Base-by-base conservation (phyloP, 2,888 invertebrate species). In the Diaperis boleti region DNA sequence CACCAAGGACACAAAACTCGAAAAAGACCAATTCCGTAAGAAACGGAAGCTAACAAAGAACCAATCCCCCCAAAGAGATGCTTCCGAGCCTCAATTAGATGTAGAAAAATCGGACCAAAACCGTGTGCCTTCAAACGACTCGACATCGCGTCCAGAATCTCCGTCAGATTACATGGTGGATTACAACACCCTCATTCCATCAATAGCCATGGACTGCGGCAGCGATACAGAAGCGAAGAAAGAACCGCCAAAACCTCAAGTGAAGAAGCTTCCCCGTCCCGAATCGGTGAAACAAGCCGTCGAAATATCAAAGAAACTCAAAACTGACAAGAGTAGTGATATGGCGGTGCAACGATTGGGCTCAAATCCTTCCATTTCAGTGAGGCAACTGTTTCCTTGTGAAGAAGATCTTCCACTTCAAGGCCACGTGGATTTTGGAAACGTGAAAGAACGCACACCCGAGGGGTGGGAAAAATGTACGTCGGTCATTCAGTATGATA, bases 381-480 rank as follows among this genome's bases (percentile, higher is more conserved):
- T 92, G 13, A 83, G 92, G 33, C 92, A 92, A 70, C 78, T 92
- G 8, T 92, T 92, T 80, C 92, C 92, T 0, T 92, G 92, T 0
- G 92, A 93, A 72, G 92, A 93, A 73, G 92, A 93, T 75, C 86
- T 94, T 84, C 90, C 90, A 54, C 80, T 94, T 10, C 88, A 88
- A 31, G 91, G 90, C 17, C 88, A 88, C 73, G 86, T 92, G 45
- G 92, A 93, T 45, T 94, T 93, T 65, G 85, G 85, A 31, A 89
- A 87, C 62, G 85, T 87, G 0, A 86, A 88, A 71, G 91, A 89
- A 77, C 86, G 90, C 0, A 92, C 92, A 0, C 91, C 92, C 0
- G 92, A 92, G 73, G 92, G 92, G 0, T 94, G 94, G 93, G 92
- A 93, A 70, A 91, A 92, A 64, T 91, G 92, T 69, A 87, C 87